phyloP scores from a whole-genome alignment of 1,140 invertebrate genomes.

The Heterodera carotae region DNA sequence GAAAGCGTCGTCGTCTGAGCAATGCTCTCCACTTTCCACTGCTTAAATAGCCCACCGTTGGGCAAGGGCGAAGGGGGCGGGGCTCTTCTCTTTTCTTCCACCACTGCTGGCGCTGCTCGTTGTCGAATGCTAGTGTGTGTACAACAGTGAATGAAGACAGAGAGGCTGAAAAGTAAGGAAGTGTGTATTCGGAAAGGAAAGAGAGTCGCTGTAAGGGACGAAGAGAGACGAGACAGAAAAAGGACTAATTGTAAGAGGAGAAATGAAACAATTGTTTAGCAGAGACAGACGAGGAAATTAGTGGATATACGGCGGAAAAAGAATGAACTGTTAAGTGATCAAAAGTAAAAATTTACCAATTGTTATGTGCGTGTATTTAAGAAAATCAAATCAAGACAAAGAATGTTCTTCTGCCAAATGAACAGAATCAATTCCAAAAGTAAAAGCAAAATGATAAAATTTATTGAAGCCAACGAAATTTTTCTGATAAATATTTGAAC shows the following conservation, averaged over 20 bases:
- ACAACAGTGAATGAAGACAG: background rate
- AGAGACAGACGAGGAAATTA: background rate
- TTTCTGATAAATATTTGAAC: background rate
- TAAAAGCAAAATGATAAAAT: background rate
- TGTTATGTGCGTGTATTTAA: too few species aligned
- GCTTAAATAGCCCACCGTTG: slow-evolving; percentile 23
- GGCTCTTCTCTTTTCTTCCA: slow-evolving; percentile 2
- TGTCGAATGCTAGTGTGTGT: background rate
- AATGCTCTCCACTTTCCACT: slow-evolving; percentile 10
- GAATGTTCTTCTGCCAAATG: background rate
- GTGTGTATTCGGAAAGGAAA: background rate
- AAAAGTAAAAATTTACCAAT: background rate
- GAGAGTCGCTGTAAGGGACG: background rate
- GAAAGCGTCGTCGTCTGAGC: slow-evolving; percentile 13
- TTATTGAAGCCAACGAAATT: background rate
- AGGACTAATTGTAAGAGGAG: background rate
- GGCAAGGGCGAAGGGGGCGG: background rate
- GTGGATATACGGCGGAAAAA: background rate
- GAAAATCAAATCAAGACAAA: background rate
- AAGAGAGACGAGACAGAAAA: slow-evolving; percentile 12
- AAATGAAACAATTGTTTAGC: background rate
- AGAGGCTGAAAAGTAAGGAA: background rate
- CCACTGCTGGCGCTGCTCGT: slow-evolving; percentile 1
- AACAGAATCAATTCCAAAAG: background rate
- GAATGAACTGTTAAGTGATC: background rate